Conservation (phyloP, 2,888 invertebrate species). For the Drosophila antonietae region DNA sequence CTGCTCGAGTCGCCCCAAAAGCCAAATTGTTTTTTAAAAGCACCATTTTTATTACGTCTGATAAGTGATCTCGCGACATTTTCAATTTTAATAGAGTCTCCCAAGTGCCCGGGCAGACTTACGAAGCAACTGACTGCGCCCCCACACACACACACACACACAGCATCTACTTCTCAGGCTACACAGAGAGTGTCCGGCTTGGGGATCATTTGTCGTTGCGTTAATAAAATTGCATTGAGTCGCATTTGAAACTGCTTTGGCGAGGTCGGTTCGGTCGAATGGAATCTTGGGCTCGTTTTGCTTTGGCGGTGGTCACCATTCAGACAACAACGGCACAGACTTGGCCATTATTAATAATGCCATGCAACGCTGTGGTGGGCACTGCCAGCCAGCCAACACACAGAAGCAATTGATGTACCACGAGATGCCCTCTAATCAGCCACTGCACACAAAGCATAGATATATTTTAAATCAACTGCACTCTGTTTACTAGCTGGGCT, state of each 20-base stretch:
- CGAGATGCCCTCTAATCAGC: constrained; percentile 12
- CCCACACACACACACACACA: constrained; percentile 51
- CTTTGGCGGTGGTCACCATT: constrained; percentile 75
- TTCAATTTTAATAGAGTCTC: constrained; percentile 81
- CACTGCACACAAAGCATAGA: too few relatives aligned
- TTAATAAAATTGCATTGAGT: constrained; percentile 83
- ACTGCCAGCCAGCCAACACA: constrained; percentile 7
- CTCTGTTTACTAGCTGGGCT: neutral
- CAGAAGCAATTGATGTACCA: constrained; percentile 12
- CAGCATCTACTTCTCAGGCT: constrained; percentile 19
- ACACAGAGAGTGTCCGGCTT: constrained; percentile 48
- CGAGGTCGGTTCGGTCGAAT: constrained; percentile 23
- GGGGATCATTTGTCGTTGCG: constrained; percentile 80
- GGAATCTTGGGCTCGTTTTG: constrained; percentile 32
- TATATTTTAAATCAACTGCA: neutral
- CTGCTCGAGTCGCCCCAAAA: constrained; percentile 64
- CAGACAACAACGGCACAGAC: constrained; percentile 52
- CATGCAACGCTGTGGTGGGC: constrained; percentile 60
- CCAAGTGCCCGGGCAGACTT: constrained; percentile 38
- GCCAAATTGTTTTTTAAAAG: constrained; percentile 82
- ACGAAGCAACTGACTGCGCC: constrained; percentile 55
- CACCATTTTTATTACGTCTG: constrained; percentile 81
- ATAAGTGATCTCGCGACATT: constrained; percentile 81
- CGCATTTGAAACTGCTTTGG: constrained; percentile 83
- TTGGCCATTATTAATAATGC: constrained; percentile 73